These are phyloP conservation scores for Reticulitermes speratus DNA, from an alignment of 1,140 invertebrate species.

Conservation along the genomic window DNA sequence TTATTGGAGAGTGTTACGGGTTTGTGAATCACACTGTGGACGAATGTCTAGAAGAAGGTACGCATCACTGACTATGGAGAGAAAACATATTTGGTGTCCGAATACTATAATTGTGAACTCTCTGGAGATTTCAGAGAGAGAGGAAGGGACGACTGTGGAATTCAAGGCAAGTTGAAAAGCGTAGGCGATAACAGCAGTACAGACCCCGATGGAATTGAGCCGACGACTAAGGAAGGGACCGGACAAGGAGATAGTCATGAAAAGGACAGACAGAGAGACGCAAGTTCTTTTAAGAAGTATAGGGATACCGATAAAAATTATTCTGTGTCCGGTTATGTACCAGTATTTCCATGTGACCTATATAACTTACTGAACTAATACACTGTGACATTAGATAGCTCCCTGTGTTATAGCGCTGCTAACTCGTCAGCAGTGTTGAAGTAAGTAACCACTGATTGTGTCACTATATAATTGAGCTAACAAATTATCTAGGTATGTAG, in stretches of 20 bases:
- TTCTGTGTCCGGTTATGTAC: background rate
- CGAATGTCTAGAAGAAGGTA: background rate
- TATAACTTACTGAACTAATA: no score
- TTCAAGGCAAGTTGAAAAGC: conserved; percentile 15
- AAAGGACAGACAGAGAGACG: background rate
- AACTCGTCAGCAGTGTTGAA: no score
- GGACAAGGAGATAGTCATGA: background rate
- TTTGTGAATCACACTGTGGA: background rate
- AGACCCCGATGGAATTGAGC: background rate
- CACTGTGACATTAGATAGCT: no score
- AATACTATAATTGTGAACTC: background rate
- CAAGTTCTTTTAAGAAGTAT: background rate
- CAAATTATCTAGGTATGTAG: no score
- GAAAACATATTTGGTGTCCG: conserved; percentile 9
- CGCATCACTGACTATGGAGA: background rate
- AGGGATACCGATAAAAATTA: background rate
- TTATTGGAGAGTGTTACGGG: no score
- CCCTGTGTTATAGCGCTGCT: no score
- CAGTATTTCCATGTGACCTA: no score
- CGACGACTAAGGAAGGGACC: background rate
- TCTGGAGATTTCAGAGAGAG: background rate
- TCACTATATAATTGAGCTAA: no score
- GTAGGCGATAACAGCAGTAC: background rate
- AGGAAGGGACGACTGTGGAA: conserved; percentile 7
- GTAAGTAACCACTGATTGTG: no score